Evolutionary conservation across 2,888 invertebrate genomes (phyloP), one percentile per base, ranked within the genome.

Genomic region (Danaus chrysippus): DNA sequence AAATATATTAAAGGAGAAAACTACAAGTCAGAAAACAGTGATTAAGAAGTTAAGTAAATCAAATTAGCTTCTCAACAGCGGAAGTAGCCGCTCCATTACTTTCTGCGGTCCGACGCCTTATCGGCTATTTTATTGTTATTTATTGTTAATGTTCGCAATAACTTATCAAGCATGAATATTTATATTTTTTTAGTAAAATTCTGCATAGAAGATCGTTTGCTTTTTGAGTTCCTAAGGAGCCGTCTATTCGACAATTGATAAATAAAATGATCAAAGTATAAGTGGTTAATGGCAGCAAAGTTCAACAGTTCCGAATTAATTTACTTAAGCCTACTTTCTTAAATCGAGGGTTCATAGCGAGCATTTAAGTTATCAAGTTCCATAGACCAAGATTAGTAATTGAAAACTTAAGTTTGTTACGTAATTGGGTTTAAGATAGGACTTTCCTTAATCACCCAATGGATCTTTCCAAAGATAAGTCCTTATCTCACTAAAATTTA

Each of bases 361-460:
- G 60, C 68, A 61, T 56, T 46, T 55, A 64, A 59, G 57, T 59
- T 64, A 57, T 66, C 49, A 62, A 68, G 61, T 69, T 65, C 59
- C 65, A 66, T 65, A 62, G 67, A 71, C 66, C 70, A 64, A 71
- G 71, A 70, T 68, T 67, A 68, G 70, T 73, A 67, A 71, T 70
- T 73, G 70, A 68, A 65, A 70, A 71, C 70, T 72, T 67, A 71
- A 72, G 71, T 73, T 72, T 65, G 68, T 44, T 58, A 69, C 65
- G 67, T 71, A 73, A 73, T 71, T 71, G 67, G 69, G 68, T 70
- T 66, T 57, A 56, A 71, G 68, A 70, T 67, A 65, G 68, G 70
- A 68, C 68, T 71, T 70, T 67, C 71, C 68, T 70, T 71, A 71
- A 73, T 73, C 72, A 73, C 68, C 68, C 70, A 66, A 71, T 71